Conservation (phyloP, 2,888 invertebrate genomes). For the Smittia aterrima region DNA sequence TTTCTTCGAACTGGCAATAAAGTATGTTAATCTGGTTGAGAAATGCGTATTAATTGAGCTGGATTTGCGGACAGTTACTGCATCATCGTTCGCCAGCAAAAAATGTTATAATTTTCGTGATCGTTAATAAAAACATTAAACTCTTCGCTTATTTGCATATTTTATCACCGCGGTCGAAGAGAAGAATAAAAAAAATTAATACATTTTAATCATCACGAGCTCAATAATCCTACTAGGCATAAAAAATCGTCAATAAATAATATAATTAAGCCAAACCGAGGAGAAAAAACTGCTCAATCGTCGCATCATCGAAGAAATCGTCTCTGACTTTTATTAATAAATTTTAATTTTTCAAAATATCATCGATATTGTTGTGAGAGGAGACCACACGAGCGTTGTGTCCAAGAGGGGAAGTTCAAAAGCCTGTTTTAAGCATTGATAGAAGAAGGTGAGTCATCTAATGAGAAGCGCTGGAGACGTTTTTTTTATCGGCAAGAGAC, state of each 20-base stretch:
- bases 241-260: constrained; percentile 23
- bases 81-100: constrained; percentile 8
- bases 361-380: constrained; percentile 22
- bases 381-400: constrained; percentile 35
- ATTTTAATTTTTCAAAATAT: constrained; percentile 29
- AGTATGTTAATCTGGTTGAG: constrained; percentile 5
- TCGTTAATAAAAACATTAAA: constrained; percentile 37
- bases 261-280: constrained; percentile 10
- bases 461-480: not conserved
- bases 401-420: constrained; percentile 8
- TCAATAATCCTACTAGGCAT: constrained; percentile 10
- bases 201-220: constrained; percentile 31
- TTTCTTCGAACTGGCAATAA: not conserved
- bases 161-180: constrained; percentile 9
- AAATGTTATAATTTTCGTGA: not conserved
- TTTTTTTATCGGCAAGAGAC: constrained; percentile 17
- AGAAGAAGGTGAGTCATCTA: constrained; percentile 28
- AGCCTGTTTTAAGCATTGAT: constrained; percentile 18
- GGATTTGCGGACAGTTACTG: not conserved
- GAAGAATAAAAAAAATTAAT: constrained; percentile 24
- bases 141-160: constrained; percentile 35
- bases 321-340: constrained; percentile 14
- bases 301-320: not conserved
- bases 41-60: constrained; percentile 9
- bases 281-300: constrained; percentile 15